Base-by-base conservation (phyloP, 2,797 vertebrate genomes). In the Pangasius djambal region DNA sequence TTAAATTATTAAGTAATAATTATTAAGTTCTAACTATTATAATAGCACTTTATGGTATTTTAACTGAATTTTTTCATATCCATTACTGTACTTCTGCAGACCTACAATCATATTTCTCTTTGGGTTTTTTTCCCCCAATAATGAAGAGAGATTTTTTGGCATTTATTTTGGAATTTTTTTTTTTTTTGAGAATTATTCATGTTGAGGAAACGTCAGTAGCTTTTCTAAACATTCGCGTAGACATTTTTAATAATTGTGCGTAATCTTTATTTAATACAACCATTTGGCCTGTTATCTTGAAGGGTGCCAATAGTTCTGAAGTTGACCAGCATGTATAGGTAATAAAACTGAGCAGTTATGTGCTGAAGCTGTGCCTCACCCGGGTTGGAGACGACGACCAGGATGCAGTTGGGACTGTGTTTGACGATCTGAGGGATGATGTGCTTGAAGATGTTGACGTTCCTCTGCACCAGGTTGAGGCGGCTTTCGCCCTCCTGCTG, bases 401-500 rank as follows among this genome's bases (percentile, higher is more conserved):
- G 95, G 37, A 93, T 98, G 91, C 97, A 98, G 93, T 98, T 94
- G 37, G 98, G 98, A 87, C 98, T 99, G 94, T 98, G 93, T 91
- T 98, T 99, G 86, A 99, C 63, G 0, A 99, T 93, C 94, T 99
- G 98, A 12, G 98, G 98, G 91, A 99, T 94, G 74, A 99, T 98
- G 93, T 97, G 96, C 88, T 97, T 99, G 95, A 99, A 99, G 93
- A 99, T 98, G 4, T 97, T 97, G 83, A 99, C 97, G 0, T 99
- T 99, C 88, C 98, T 97, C 95, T 99, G 98, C 37, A 99, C 98
- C 93, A 99, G 95, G 92, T 99, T 98, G 75, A 99, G 96, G 3
- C 98, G 97, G 90, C 97, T 99, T 95, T 99, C 98, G 0, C 98
- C 98, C 87, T 99, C 98, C 92, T 99, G 98, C 93, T 99, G 98